Percentiles rank a stretch among this genome's conserved stretches.
Evolutionary conservation across 1,140 invertebrate genomes (phyloP).

Genomic region (Scaptomyza hsui): DNA sequence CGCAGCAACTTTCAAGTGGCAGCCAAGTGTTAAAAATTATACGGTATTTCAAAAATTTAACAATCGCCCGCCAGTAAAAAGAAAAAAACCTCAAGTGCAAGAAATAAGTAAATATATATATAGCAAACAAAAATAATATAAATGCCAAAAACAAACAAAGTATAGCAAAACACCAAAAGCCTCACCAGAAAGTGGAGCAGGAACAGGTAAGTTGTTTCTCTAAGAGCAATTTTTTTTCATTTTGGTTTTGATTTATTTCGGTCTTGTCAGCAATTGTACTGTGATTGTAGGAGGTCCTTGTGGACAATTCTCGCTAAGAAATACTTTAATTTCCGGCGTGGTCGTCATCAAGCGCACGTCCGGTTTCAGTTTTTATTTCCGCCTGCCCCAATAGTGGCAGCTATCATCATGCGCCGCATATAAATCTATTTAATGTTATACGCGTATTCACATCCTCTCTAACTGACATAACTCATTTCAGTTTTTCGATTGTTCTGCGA

Average conservation of each 20-base stretch:
- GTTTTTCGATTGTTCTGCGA: conserved; percentile 16
- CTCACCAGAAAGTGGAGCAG: background rate
- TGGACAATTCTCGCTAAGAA: conserved; percentile 55
- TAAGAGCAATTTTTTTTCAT: background rate
- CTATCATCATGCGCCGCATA: conserved; percentile 43
- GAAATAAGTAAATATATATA: background rate
- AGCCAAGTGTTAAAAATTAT: conserved; percentile 39
- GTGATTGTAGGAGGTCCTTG: conserved; percentile 21
- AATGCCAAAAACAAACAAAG: conserved; percentile 3
- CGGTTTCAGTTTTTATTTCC: conserved; percentile 81
- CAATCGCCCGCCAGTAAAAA: conserved; percentile 8
- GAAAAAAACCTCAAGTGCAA: conserved; percentile 11
- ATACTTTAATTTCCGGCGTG: conserved; percentile 79
- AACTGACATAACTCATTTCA: conserved; percentile 49
- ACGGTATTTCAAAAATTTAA: conserved; percentile 31
- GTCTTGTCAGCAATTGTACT: conserved; percentile 32
- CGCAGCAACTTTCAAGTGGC: conserved; percentile 38
- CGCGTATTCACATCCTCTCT: conserved; percentile 11
- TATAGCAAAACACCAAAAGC: conserved; percentile 1
- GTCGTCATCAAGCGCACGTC: conserved; percentile 65
- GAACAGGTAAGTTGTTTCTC: conserved; percentile 1
- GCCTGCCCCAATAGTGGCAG: conserved; percentile 25
- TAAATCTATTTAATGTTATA: conserved; percentile 56
- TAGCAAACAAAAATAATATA: background rate
- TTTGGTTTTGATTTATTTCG: conserved; percentile 25